Conservation (phyloP, 2,797 vertebrate genomes). For the Aldrovandia affinis region DNA sequence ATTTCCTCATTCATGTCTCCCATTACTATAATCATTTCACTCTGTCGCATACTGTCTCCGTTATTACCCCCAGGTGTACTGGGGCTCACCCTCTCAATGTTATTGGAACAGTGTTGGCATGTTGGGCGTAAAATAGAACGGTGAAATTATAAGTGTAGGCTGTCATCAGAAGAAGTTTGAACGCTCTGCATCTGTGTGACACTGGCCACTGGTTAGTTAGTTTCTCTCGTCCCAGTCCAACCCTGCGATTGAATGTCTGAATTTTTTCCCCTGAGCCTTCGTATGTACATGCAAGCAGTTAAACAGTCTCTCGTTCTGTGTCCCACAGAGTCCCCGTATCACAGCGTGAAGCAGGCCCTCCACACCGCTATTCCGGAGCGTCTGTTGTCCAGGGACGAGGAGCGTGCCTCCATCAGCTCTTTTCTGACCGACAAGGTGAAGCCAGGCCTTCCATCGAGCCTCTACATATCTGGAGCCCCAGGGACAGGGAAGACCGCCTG, state of each 20-base stretch:
- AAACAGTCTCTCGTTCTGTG: neutral
- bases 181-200: neutral
- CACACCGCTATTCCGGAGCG: constrained; percentile 84
- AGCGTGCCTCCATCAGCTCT: constrained; percentile 71
- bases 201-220: neutral
- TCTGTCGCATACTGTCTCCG: too few species aligned
- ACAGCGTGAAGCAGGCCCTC: constrained; percentile 83
- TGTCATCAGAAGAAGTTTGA: too few species aligned
- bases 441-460: constrained; percentile 76
- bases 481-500: constrained; percentile 94
- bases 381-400: constrained; percentile 80
- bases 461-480: constrained; percentile 91
- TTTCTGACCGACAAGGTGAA: constrained; percentile 81
- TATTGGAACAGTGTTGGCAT: too few species aligned
- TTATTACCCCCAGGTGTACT: too few species aligned
- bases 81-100: too few species aligned
- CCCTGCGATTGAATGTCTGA: neutral
- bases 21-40: too few species aligned
- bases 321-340: constrained; percentile 77
- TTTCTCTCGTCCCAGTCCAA: neutral
- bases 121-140: too few species aligned
- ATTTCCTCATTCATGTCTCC: neutral
- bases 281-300: neutral
- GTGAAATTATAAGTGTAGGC: too few species aligned
- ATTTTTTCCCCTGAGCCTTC: neutral